These are phyloP conservation scores for Siniperca obscura DNA, from an alignment of 2,797 vertebrate species.

Conservation along the genomic window DNA sequence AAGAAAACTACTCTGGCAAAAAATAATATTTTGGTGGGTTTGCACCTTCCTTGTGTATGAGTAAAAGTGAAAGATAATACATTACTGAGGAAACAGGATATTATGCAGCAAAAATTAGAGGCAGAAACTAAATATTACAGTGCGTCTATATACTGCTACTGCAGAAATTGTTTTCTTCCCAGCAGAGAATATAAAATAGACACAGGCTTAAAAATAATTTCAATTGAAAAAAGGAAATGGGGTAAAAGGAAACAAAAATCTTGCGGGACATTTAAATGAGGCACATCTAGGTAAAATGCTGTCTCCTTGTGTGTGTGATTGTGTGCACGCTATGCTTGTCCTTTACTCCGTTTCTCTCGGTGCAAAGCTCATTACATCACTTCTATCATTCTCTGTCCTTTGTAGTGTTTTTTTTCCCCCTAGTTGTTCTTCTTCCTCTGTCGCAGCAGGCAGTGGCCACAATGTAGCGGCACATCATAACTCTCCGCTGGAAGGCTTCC, in stretches of 20 bases:
- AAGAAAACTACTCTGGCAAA: not conserved
- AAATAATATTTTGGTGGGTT: not conserved
- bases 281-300: constrained; percentile 13
- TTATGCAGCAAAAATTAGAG: constrained; percentile 2
- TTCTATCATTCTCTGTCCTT: constrained; percentile 59
- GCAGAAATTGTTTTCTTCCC: constrained; percentile 14
- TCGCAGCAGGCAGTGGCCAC: constrained; percentile 50
- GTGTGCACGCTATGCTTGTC: constrained; percentile 11
- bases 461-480: constrained; percentile 57
- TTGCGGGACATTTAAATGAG: constrained; percentile 41
- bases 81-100: constrained; percentile 4
- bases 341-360: not conserved
- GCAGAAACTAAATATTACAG: constrained; percentile 18
- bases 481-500: constrained; percentile 64
- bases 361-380: constrained; percentile 62
- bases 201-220: not conserved
- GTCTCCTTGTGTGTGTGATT: constrained; percentile 13
- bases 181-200: constrained; percentile 22
- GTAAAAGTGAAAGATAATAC: not conserved
- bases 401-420: constrained; percentile 8
- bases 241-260: constrained; percentile 16
- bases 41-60: not conserved
- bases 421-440: constrained; percentile 33
- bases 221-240: constrained; percentile 18
- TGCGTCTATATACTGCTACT: not conserved